Conservation (phyloP, 2,113 vertebrate species). For the Podarcis muralis region DNA sequence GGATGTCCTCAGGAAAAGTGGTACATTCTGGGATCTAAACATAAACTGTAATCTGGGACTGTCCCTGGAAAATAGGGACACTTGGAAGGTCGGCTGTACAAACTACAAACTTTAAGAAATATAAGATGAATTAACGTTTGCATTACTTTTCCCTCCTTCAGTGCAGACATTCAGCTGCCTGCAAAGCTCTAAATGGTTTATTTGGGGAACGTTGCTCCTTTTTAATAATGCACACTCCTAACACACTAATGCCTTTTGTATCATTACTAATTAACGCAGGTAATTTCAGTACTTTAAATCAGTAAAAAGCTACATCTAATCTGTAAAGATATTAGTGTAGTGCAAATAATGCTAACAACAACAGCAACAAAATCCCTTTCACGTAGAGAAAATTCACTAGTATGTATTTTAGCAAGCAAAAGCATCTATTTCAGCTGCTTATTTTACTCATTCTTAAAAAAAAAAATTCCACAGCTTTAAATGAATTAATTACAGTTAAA, state of each 20-base stretch:
- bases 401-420: not conserved
- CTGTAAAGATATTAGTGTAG: not conserved
- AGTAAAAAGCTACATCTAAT: not conserved
- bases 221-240: not conserved
- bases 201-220: not conserved
- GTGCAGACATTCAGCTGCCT: rapidly evolving
- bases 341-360: not conserved
- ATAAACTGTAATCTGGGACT: too few relatives aligned
- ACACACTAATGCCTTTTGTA: not conserved
- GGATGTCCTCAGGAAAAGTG: too few relatives aligned
- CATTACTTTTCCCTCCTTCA: rapidly evolving
- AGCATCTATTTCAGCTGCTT: not conserved
- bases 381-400: not conserved
- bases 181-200: not conserved
- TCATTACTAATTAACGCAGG: not conserved
- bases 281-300: not conserved
- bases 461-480: not conserved
- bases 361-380: not conserved
- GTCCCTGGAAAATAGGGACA: too few relatives aligned
- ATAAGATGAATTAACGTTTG: not conserved
- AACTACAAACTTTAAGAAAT: not conserved
- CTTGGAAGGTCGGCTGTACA: too few relatives aligned
- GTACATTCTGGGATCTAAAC: too few relatives aligned
- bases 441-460: not conserved
- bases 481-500: not conserved